These are phyloP conservation scores for Jordanella pulchra DNA, from an alignment of 2,797 vertebrate species.

Conservation along the genomic window DNA sequence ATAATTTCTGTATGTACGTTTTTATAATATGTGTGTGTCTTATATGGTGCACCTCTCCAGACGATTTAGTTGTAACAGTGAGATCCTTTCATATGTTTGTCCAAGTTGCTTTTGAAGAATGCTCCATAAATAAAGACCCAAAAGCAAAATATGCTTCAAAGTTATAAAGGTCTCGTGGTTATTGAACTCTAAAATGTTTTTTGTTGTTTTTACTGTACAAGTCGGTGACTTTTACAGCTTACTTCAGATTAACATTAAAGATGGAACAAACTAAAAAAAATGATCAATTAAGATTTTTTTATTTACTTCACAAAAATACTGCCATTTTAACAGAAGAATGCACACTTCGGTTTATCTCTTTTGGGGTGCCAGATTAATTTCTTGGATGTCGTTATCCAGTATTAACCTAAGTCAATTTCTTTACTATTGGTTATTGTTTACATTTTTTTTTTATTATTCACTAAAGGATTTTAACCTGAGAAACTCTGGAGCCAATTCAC, in stretches of 20 bases:
- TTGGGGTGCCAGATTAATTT: neutral
- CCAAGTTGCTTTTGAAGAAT: neutral
- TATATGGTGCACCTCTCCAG: too few species aligned
- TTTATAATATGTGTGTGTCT: too few species aligned
- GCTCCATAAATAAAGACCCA: neutral
- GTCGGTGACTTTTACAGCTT: neutral
- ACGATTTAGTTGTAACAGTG: too few species aligned
- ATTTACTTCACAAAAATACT: neutral
- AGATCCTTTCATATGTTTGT: neutral
- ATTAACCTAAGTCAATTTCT: neutral
- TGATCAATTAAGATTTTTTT: neutral
- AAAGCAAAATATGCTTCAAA: neutral
- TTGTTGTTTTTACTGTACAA: neutral
- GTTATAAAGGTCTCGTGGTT: neutral
- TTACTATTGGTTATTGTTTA: neutral
- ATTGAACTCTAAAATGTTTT: neutral
- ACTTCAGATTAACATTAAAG: neutral
- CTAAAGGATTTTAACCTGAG: neutral
- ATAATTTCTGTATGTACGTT: neutral
- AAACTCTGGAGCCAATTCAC: neutral
- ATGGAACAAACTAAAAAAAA: neutral
- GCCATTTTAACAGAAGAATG: neutral
- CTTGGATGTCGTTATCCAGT: neutral
- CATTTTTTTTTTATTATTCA: neutral
- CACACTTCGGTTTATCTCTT: neutral